These are phyloP conservation scores for Campoplex nolae DNA, from an alignment of 2,888 invertebrate genomes.

Conservation along the genomic window DNA sequence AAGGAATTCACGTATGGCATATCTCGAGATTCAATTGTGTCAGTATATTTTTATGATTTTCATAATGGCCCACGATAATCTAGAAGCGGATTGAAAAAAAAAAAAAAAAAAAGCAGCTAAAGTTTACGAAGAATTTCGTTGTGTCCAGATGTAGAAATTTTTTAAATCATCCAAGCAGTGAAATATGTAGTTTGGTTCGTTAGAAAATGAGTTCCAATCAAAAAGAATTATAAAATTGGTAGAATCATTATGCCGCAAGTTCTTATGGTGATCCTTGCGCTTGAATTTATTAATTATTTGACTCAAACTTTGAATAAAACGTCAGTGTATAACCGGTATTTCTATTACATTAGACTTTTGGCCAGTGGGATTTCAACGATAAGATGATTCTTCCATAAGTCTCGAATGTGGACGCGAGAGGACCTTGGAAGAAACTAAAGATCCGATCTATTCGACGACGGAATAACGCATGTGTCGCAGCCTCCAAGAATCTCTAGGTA, in stretches of 20 bases:
- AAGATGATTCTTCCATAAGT: conserved; percentile 22
- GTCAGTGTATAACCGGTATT: conserved; percentile 15
- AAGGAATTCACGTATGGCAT: conserved; percentile 24
- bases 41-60: not conserved
- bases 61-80: not conserved
- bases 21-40: not conserved
- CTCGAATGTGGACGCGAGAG: conserved; percentile 7
- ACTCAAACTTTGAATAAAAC: not conserved
- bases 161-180: no score
- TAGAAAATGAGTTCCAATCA: no score
- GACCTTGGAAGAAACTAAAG: conserved; percentile 41
- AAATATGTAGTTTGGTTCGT: no score
- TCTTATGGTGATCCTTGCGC: not conserved
- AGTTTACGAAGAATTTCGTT: no score
- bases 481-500: conserved; percentile 49
- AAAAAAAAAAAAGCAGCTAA: no score
- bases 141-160: no score
- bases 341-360: not conserved
- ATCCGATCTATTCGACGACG: conserved; percentile 62
- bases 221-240: no score
- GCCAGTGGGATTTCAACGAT: conserved; percentile 18
- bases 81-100: not conserved
- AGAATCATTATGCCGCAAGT: not conserved
- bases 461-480: conserved; percentile 62
- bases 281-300: conserved; percentile 7